Percentiles rank a stretch among this genome's conserved stretches.
These are phyloP conservation scores for Enteromius unitaeniatus DNA, from an alignment of 2,797 vertebrate genomes.

Conservation along the genomic window DNA sequence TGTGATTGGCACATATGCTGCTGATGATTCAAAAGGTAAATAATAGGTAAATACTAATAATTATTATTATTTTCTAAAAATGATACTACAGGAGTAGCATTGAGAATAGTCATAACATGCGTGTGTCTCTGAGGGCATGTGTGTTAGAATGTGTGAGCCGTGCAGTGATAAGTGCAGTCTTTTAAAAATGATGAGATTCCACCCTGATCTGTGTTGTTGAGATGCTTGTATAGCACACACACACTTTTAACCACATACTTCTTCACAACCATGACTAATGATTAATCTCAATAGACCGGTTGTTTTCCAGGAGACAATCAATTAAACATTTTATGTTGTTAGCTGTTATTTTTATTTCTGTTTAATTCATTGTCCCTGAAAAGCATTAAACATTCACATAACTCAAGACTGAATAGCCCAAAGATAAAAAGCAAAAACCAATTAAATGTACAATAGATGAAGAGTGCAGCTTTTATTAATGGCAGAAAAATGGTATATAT, in stretches of 20 bases:
- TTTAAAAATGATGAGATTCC: background rate
- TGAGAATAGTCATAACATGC: background rate
- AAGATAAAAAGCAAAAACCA: background rate
- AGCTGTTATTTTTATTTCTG: constrained; percentile 20
- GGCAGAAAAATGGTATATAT: background rate
- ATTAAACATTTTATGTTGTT: constrained; percentile 31
- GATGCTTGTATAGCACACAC: background rate
- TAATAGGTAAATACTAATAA: background rate
- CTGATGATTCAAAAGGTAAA: background rate
- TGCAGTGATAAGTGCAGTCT: constrained; percentile 6
- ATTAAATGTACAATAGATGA: background rate
- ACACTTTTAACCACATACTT: background rate
- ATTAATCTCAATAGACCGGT: constrained; percentile 14
- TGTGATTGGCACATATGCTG: background rate
- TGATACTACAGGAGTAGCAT: background rate
- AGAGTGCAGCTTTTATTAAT: constrained; percentile 4
- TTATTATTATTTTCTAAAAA: background rate
- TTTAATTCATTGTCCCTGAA: constrained; percentile 34
- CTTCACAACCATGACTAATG: constrained; percentile 23
- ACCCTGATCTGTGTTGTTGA: constrained; percentile 28
- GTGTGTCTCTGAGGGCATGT: background rate
- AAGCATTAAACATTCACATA: constrained; percentile 25
- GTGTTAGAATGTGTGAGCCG: background rate
- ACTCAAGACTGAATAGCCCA: background rate
- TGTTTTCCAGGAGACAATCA: constrained; percentile 38